These are phyloP conservation scores for Pangasius krempfi DNA, from an alignment of 2,797 vertebrate species.

Conservation along the genomic window DNA sequence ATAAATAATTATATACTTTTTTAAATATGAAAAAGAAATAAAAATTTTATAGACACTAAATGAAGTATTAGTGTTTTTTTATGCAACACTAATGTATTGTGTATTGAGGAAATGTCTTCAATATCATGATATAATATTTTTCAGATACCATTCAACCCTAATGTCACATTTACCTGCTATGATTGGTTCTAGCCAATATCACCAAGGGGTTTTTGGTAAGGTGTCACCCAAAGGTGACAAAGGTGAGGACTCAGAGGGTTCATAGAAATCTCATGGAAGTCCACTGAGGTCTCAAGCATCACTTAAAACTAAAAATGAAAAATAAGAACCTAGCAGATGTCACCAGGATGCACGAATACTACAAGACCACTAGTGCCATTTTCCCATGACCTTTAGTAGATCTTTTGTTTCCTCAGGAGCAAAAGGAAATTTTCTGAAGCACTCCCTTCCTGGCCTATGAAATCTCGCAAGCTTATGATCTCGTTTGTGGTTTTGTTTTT, in stretches of 20 bases:
- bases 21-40: no score
- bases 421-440: background rate
- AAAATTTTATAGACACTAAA: background rate
- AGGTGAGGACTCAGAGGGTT: background rate
- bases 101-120: background rate
- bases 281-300: background rate
- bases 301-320: background rate
- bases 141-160: background rate
- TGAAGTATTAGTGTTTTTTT: background rate
- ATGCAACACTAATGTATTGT: background rate
- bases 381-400: background rate
- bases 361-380: background rate
- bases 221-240: background rate
- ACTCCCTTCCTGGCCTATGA: background rate
- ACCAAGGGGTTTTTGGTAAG: background rate
- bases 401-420: background rate
- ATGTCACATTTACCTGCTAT: background rate
- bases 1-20: no score
- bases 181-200: background rate
- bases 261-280: background rate
- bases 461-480: background rate
- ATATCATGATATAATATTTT: background rate
- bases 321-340: background rate
- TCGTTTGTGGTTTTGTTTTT: background rate
- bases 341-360: background rate